Conservation (phyloP, 2,888 invertebrate genomes). For the Cynaeus angustus region DNA sequence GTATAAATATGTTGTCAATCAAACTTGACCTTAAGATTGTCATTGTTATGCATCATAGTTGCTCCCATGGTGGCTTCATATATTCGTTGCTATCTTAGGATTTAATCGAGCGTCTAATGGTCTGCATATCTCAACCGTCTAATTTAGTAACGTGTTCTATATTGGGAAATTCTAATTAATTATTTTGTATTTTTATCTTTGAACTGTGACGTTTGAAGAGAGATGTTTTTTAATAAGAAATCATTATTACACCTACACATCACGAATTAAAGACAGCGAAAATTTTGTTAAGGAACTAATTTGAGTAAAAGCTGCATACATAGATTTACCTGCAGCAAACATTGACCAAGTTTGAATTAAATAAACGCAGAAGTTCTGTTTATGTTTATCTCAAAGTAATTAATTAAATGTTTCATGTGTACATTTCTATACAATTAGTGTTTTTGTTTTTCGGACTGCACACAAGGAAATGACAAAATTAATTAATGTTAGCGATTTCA, state of each 20-base stretch:
- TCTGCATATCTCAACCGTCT: conserved; percentile 37
- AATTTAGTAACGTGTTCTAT: conserved; percentile 24
- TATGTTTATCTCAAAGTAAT: background rate
- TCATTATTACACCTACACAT: no score
- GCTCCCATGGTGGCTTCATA: conserved; percentile 42
- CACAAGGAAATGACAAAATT: no score
- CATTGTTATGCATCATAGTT: conserved; percentile 35
- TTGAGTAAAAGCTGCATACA: no score
- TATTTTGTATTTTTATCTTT: conserved; percentile 26
- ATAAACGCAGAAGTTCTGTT: background rate
- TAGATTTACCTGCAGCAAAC: background rate
- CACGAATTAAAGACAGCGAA: no score
- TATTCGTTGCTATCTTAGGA: conserved; percentile 32
- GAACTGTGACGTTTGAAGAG: background rate
- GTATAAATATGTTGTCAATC: conserved; percentile 42
- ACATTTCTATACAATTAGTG: background rate
- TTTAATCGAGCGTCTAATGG: conserved; percentile 40
- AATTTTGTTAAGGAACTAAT: no score
- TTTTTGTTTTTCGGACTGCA: no score
- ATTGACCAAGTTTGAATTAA: background rate
- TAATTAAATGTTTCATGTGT: background rate
- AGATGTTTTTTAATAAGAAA: no score
- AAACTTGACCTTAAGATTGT: conserved; percentile 36
- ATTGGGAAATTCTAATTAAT: conserved; percentile 33
- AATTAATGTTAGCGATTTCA: no score